A percentile compares a stretch with the other conserved stretches of the same genome.
phyloP scores from a whole-genome alignment of 2,888 invertebrate genomes.

The Euplagia quadripunctaria region DNA sequence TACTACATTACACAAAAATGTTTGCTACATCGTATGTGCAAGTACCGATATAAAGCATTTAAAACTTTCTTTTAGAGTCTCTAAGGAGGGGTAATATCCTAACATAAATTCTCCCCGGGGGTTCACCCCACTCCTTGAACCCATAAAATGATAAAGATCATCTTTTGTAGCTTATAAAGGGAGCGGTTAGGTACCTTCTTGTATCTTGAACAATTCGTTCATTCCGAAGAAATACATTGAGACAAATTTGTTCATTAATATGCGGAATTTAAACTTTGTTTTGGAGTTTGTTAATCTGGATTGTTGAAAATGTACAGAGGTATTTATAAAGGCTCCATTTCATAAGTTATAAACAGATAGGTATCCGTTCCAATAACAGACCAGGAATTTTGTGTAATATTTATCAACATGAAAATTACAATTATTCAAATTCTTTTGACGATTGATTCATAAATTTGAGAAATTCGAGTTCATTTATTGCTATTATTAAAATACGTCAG shows the following conservation, averaged over 20 bases:
- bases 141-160: conserved; percentile 81
- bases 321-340: conserved; percentile 41
- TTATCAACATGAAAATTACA: conserved; percentile 23
- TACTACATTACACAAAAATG: conserved; percentile 53
- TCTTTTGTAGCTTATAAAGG: conserved; percentile 71
- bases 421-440: conserved; percentile 37
- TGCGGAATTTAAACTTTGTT: conserved; percentile 59
- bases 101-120: conserved; percentile 72
- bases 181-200: conserved; percentile 56
- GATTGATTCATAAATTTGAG: conserved; percentile 17
- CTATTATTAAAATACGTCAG: not conserved
- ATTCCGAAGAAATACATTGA: conserved; percentile 53
- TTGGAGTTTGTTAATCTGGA: conserved; percentile 49
- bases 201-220: conserved; percentile 62
- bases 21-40: conserved; percentile 56
- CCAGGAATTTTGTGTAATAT: conserved; percentile 42
- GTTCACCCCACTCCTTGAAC: conserved; percentile 69
- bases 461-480: not conserved
- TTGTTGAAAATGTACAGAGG: conserved; percentile 47
- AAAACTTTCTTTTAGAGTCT: conserved; percentile 79
- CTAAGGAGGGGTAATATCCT: conserved; percentile 69
- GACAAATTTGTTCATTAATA: conserved; percentile 62
- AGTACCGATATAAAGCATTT: conserved; percentile 74
- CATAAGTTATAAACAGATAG: conserved; percentile 46
- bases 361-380: conserved; percentile 32